Conservation (phyloP, 35 echinoderm and acorn worm genomes). For the Nesometra sesokonis region DNA sequence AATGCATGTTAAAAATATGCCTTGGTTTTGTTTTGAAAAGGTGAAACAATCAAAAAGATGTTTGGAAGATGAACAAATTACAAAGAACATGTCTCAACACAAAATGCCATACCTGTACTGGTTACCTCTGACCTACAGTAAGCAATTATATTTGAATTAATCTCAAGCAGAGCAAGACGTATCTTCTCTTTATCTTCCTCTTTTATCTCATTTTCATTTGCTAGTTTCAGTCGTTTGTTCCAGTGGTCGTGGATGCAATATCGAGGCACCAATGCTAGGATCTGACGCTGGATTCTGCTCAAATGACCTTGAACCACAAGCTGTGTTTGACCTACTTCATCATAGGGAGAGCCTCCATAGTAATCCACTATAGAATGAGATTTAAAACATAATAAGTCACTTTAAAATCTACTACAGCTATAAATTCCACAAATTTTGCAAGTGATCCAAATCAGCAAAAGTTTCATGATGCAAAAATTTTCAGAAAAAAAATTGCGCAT, state of each 20-base stretch:
- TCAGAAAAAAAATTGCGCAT: too few species aligned
- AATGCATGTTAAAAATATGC: too few species aligned
- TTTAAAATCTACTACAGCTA: too few species aligned
- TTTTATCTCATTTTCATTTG: background rate
- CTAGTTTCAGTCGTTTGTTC: constrained; percentile 55
- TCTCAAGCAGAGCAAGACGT: constrained; percentile 44
- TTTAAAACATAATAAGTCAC: too few species aligned
- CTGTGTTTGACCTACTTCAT: constrained; percentile 25
- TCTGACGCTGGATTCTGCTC: constrained; percentile 77
- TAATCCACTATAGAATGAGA: constrained; percentile 62
- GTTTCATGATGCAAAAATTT: too few species aligned
- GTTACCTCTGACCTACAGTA: constrained; percentile 70
- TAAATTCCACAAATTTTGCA: too few species aligned
- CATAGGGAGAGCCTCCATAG: constrained; percentile 39
- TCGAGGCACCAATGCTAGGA: constrained; percentile 75
- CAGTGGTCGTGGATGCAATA: constrained; percentile 72
- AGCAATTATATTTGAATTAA: constrained; percentile 58
- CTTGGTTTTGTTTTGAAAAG: too few species aligned
- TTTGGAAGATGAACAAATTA: too few species aligned
- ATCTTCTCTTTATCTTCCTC: constrained; percentile 2
- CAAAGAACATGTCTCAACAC: background rate
- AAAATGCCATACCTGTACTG: constrained; percentile 51
- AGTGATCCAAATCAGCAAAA: too few species aligned
- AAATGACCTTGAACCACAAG: constrained; percentile 78
- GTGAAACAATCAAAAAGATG: too few species aligned